Evolutionary conservation across 2,888 invertebrate species (phyloP).

Genomic region (Oxycera nigricornis): DNA sequence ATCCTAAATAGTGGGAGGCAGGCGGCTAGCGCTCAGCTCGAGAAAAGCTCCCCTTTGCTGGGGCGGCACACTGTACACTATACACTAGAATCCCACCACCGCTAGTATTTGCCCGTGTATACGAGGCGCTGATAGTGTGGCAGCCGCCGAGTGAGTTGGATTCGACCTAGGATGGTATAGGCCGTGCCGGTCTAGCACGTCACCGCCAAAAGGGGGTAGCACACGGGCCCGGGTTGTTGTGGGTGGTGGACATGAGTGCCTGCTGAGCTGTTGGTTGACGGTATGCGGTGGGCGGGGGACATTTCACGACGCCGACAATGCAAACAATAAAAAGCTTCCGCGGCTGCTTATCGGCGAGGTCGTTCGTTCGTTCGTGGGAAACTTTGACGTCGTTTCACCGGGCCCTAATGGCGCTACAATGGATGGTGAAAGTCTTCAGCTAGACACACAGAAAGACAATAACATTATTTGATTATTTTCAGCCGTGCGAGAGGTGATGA

Average conservation of each 20-base stretch:
- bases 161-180: constrained; percentile 11
- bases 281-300: not conserved
- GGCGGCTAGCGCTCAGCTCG: not conserved
- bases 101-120: not conserved
- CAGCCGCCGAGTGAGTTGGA: not conserved
- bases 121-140: not conserved
- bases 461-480: not conserved
- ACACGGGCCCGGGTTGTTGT: not conserved
- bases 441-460: not conserved
- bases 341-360: constrained; percentile 29
- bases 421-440: not conserved
- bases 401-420: not conserved
- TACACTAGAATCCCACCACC: constrained; percentile 2
- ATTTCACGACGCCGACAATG: constrained; percentile 33
- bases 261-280: not conserved
- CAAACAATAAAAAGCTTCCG: constrained; percentile 26
- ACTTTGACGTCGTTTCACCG: constrained; percentile 28
- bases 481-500: too few relatives aligned
- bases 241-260: not conserved
- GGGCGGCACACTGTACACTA: too few relatives aligned
- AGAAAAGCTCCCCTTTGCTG: not conserved
- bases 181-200: constrained; percentile 4
- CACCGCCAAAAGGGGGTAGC: not conserved
- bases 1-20: not conserved
- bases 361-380: constrained; percentile 34